Evolutionary conservation across 2,797 vertebrate species (phyloP).

Genomic region (Rhabdomys pumilio): DNA sequence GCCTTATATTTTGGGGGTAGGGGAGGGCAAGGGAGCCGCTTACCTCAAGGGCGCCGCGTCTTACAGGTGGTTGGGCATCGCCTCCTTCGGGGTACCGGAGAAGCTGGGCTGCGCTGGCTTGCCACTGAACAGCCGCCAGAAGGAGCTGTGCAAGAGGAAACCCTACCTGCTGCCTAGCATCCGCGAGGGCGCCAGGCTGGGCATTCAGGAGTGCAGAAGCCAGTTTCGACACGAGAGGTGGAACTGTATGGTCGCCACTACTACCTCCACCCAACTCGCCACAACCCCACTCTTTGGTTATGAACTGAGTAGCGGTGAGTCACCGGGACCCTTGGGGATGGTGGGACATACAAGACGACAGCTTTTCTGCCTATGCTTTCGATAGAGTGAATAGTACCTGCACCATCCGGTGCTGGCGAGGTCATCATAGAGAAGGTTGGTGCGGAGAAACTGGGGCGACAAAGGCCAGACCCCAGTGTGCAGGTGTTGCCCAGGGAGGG

Average conservation of each 20-base stretch:
- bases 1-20: background rate
- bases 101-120: conserved; percentile 91
- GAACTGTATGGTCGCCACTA: conserved; percentile 93
- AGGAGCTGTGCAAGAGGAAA: conserved; percentile 93
- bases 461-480: background rate
- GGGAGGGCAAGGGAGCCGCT: background rate
- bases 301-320: conserved; percentile 95
- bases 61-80: conserved; percentile 93
- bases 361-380: background rate
- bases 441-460: background rate
- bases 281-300: conserved; percentile 90
- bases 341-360: background rate
- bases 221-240: conserved; percentile 97
- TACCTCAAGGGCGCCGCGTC: conserved; percentile 7
- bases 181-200: conserved; percentile 94
- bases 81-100: conserved; percentile 92
- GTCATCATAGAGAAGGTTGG: background rate
- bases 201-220: conserved; percentile 94
- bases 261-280: conserved; percentile 81
- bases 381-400: background rate
- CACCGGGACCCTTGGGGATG: background rate
- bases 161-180: conserved; percentile 94
- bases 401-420: background rate
- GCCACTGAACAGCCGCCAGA: conserved; percentile 92
- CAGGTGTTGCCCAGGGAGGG: conserved; percentile 70